Conservation (phyloP, 2,888 invertebrate species). For the Cantharis flavilabris region DNA sequence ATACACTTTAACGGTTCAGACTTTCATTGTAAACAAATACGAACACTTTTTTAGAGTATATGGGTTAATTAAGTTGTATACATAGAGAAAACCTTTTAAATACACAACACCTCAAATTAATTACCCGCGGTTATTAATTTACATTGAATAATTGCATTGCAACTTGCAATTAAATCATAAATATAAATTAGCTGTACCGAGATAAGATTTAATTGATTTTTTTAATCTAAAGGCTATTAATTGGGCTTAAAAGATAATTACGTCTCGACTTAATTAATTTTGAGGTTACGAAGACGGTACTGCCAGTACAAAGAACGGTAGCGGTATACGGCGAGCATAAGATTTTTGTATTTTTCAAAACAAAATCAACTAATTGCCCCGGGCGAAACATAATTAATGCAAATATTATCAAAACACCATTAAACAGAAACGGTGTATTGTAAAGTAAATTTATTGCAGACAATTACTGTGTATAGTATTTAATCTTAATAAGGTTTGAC, state of each 20-base stretch:
- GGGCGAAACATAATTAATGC: neutral
- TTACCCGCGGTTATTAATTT: neutral
- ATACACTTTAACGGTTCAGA: neutral
- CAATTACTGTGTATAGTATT: conserved; percentile 22
- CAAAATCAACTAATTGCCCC: neutral
- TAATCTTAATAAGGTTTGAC: conserved; percentile 30
- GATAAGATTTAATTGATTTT: neutral
- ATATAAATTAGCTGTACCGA: neutral
- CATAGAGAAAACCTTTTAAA: neutral
- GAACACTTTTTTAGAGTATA: neutral
- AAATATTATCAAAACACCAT: neutral
- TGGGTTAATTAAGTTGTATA: neutral
- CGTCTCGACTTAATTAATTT: neutral
- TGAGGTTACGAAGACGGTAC: neutral
- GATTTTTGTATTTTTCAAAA: neutral
- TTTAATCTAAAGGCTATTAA: neutral
- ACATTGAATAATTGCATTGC: neutral
- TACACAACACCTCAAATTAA: neutral
- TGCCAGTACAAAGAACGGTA: neutral
- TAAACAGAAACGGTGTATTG: neutral
- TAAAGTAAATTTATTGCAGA: conserved; percentile 12
- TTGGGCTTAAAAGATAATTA: neutral
- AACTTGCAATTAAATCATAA: neutral
- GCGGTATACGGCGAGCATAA: neutral
- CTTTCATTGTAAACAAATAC: neutral